Conservation (phyloP, 2,113 vertebrate species). For the Camelus dromedarius region DNA sequence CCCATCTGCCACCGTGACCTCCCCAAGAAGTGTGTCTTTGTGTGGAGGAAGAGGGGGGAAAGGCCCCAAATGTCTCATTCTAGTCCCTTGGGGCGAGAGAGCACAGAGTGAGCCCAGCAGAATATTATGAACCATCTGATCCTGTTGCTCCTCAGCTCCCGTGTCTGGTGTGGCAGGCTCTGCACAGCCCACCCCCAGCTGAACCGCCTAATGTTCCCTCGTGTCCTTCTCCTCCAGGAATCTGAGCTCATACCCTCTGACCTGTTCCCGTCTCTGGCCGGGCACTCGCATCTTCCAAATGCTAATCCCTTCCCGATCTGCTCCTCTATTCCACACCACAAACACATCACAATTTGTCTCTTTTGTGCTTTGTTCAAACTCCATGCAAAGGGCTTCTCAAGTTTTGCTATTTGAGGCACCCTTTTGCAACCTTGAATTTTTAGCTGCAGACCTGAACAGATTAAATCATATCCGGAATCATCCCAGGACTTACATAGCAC, state of each 20-base stretch:
- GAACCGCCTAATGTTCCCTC: fast-evolving
- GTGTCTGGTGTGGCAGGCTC: background rate
- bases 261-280: too few species aligned
- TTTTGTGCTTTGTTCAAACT: background rate
- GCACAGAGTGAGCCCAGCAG: background rate
- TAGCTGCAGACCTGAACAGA: background rate
- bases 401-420: background rate
- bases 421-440: background rate
- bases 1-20: slow-evolving; percentile 2
- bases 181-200: background rate
- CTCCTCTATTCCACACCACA: background rate
- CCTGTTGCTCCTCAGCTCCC: background rate
- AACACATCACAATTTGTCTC: background rate
- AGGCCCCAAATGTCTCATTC: background rate
- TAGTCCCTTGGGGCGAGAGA: background rate
- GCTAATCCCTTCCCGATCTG: background rate
- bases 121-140: background rate
- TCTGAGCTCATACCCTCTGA: background rate
- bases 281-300: background rate
- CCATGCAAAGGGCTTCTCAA: background rate
- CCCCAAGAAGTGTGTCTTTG: slow-evolving; percentile 51
- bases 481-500: fast-evolving
- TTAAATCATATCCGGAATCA: background rate
- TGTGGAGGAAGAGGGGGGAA: background rate
- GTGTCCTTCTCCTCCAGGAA: background rate